These are phyloP conservation scores for Myodes glareolus DNA, from an alignment of 2,113 vertebrate species.

Conservation along the genomic window DNA sequence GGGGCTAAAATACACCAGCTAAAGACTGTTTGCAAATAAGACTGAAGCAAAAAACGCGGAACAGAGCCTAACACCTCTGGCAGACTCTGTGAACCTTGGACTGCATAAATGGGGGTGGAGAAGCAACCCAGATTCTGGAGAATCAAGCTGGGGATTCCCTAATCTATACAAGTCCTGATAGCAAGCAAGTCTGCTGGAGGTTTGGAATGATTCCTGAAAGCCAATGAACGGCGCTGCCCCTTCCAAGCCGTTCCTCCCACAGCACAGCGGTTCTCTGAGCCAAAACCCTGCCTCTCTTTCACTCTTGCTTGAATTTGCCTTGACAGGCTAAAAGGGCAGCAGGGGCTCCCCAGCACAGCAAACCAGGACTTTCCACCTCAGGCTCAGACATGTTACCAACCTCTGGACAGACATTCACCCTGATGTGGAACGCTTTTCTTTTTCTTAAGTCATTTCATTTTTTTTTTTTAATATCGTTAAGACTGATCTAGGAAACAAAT, in stretches of 20 bases:
- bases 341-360: not conserved
- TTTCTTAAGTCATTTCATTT: not conserved
- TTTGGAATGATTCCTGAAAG: not conserved
- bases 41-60: not conserved
- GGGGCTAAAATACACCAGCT: not conserved
- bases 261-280: not conserved
- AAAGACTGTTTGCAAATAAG: not conserved
- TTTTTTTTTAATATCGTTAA: constrained; percentile 46
- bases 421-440: not conserved
- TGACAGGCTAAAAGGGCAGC: not conserved
- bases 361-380: not conserved
- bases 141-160: not conserved
- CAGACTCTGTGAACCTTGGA: not conserved
- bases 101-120: not conserved
- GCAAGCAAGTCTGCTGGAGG: not conserved
- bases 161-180: not conserved
- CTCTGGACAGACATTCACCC: not conserved
- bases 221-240: rapidly evolving
- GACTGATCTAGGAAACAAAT: constrained; percentile 31
- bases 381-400: not conserved
- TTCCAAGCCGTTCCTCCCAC: not conserved
- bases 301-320: not conserved
- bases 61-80: not conserved
- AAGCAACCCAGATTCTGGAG: not conserved
- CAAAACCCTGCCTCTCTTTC: not conserved